Percentiles rank a stretch among this genome's conserved stretches.
phyloP scores from a whole-genome alignment of 92 coral and sea anemone species.

The Zoanthus sansibaricus region DNA sequence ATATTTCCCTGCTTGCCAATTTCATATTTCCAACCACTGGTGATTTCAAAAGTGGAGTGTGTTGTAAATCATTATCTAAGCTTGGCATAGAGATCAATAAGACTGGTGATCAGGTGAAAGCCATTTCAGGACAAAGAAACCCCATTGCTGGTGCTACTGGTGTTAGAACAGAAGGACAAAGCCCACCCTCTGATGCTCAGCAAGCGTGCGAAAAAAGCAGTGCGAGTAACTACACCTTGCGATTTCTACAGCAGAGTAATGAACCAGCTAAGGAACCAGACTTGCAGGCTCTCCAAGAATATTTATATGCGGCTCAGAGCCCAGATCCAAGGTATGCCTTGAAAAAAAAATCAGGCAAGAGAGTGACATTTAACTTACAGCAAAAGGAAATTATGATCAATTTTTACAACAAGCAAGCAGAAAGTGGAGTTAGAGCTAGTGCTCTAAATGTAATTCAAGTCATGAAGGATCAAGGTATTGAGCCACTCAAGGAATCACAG shows the following conservation, averaged over 20 bases:
- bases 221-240: background rate
- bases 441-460: background rate
- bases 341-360: conserved; percentile 11
- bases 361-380: background rate
- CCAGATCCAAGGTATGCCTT: conserved; percentile 16
- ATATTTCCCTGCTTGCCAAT: background rate
- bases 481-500: background rate
- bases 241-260: conserved; percentile 4
- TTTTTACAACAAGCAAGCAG: background rate
- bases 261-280: conserved; percentile 6
- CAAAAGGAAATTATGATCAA: conserved; percentile 23
- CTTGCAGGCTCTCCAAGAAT: background rate
- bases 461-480: background rate
- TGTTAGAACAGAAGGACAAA: background rate
- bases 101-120: conserved; percentile 1
- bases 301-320: background rate
- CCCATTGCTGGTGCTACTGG: background rate
- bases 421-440: background rate
- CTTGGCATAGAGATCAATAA: conserved; percentile 10
- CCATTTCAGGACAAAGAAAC: background rate
- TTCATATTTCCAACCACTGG: background rate
- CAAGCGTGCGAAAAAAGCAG: background rate
- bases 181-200: background rate
- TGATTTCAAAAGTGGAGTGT: background rate
- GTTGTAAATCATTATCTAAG: background rate